Percentiles rank a stretch among this genome's conserved stretches.
Conservation (phyloP, 2,888 invertebrate species). For the Ichneumon xanthorius region DNA sequence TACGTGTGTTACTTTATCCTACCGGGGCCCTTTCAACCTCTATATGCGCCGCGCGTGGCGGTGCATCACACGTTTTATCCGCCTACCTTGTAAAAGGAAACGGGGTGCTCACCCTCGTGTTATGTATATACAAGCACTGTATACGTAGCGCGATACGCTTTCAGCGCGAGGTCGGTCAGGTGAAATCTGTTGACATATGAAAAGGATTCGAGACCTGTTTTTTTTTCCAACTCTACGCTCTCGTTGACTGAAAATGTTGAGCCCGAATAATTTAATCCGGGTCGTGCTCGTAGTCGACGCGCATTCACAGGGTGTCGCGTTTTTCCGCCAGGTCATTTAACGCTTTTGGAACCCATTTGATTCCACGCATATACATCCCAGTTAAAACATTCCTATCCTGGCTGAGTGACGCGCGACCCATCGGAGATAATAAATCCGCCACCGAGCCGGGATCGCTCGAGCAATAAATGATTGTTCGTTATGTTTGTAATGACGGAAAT, state of each 20-base stretch:
- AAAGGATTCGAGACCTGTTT: conserved; percentile 9
- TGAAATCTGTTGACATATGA: conserved; percentile 32
- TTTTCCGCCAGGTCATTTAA: conserved; percentile 29
- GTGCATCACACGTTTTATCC: neutral
- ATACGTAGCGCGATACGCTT: conserved; percentile 23
- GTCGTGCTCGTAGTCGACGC: neutral
- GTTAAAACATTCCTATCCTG: conserved; percentile 19
- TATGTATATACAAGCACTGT: neutral
- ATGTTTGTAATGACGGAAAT: conserved; percentile 14
- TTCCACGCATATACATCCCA: neutral
- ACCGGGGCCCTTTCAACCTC: neutral
- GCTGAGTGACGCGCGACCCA: neutral
- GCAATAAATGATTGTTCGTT: conserved; percentile 4
- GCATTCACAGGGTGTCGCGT: conserved; percentile 2
- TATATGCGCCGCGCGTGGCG: neutral
- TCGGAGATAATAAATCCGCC: conserved; percentile 19
- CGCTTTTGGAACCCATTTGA: conserved; percentile 2
- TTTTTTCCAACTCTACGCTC: neutral
- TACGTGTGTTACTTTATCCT: neutral
- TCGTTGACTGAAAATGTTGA: conserved; percentile 26
- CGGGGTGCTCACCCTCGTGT: neutral
- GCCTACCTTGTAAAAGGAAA: conserved; percentile 14
- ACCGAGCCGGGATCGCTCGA: neutral
- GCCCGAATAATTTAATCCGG: conserved; percentile 18
- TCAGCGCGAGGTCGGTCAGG: conserved; percentile 20